Evolutionary conservation across 2,797 vertebrate species (phyloP), one percentile per base, ranked within the genome.

Genomic region (Lepus oiostolus): DNA sequence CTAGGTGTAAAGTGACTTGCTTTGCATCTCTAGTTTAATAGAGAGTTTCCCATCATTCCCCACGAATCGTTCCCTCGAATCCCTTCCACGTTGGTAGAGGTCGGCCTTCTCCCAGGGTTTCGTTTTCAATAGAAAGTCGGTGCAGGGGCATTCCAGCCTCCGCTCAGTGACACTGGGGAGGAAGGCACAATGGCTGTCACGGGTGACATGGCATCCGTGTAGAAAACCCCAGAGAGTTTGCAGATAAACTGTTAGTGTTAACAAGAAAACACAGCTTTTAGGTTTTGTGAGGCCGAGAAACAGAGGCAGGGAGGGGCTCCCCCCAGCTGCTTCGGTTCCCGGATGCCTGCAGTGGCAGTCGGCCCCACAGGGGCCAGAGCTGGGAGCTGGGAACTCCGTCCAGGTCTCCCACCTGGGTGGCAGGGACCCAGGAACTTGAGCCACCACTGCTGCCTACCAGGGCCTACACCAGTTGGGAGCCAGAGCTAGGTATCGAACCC

Each of bases 151-250:
- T 42, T 7, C 42, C 42, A 42, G 42, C 52, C 24, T 28, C 67
- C 42, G 14, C 47, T 76, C 5, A 47, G 28, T n/a, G 3, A 54
- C 4, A 1, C 42, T 2, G 14, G 63, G 30, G 24, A 26, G 19
- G 60, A 16, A 12, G 70, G 35, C 32, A 0, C 7, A 17, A 1
- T 0, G 5, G 17, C 14, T 22, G 7, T 11, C 7, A 22, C 17
- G 19, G 21, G 62, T 2, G 12, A 7, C 6, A 3, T 16, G 26
- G 32, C 68, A 3, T 21, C 68, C 38, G 26, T 42, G 5, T 16
- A 5, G 62, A 52, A 42, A 4, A 21, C 60, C 35, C 30, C 2
- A 16, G 47, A 58, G 63, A 28, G 2, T 26, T 71, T 38, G 32
- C 13, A 60, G 24, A 58, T 32, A 17, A 14, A 35, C 30, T 13